A percentile compares a stretch with the other conserved stretches of the same genome.
These are phyloP conservation scores for Botia almorhae DNA, from an alignment of 2,797 vertebrate genomes.

Conservation along the genomic window DNA sequence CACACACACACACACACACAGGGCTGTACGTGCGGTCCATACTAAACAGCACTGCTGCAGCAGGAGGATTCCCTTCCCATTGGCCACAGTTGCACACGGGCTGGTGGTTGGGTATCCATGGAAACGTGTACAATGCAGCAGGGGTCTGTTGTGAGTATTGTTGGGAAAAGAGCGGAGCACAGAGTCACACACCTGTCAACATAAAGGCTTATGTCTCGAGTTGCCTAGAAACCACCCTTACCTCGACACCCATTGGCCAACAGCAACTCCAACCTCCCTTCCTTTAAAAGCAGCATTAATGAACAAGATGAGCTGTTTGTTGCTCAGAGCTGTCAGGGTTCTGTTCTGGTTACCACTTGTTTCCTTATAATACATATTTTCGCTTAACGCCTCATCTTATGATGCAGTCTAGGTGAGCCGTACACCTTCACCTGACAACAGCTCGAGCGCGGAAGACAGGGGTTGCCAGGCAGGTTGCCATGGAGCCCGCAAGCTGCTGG, in stretches of 20 bases:
- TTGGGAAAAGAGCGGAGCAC: conserved; percentile 27
- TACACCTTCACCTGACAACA: conserved; percentile 28
- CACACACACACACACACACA: no score
- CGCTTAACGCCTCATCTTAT: neutral
- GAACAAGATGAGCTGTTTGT: neutral
- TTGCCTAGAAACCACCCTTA: conserved; percentile 48
- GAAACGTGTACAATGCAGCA: conserved; percentile 61
- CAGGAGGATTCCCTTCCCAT: conserved; percentile 52
- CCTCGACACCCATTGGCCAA: conserved; percentile 27
- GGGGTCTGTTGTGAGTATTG: conserved; percentile 51
- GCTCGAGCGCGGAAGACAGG: conserved; percentile 20
- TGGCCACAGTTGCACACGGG: conserved; percentile 47
- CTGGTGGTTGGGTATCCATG: conserved; percentile 33
- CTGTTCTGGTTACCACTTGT: neutral
- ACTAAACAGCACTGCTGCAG: conserved; percentile 55
- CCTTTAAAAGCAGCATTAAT: conserved; percentile 17
- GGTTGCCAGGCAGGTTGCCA: conserved; percentile 53
- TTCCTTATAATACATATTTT: neutral
- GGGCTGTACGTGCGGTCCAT: conserved; percentile 43
- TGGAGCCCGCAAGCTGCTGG: conserved; percentile 31
- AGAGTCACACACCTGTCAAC: conserved; percentile 32
- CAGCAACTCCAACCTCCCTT: neutral
- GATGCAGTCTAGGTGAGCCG: neutral
- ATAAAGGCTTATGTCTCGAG: neutral
- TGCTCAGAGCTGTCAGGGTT: neutral